Evolutionary conservation across 2,888 invertebrate genomes (phyloP), one percentile per base, ranked within the genome.

Genomic region (Neoitamus cyanurus): DNA sequence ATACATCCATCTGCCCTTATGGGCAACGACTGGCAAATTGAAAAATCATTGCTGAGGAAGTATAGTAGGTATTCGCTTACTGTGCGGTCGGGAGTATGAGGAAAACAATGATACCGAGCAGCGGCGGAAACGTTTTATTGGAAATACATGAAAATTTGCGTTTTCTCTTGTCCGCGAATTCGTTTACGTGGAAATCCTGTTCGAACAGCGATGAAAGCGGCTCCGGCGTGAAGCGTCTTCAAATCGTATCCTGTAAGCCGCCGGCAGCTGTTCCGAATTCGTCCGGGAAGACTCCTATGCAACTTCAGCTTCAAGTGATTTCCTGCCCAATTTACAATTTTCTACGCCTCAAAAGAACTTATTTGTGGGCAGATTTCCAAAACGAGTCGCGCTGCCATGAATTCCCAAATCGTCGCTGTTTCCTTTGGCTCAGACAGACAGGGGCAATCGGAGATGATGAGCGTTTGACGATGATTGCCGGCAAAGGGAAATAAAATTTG

Each of bases 311-410:
- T 82, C 37, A 82, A 82, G 28, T 9, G 82, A 82, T 82, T 82
- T 69, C 82, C 69, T 69, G 82, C 82, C 69, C 68, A 82, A 69
- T 82, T 82, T 82, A 69, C 82, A 82, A 82, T 82, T 82, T 82
- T 82, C 69, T 69, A 69, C 69, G 37, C 82, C 82, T 69, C 34
- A 68, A 82, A 69, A 37, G 69, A 82, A 34, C 25, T 82, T 82
- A 69, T 82, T 82, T 82, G 82, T 36, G 82, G 82, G 82, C 82
- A 82, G 82, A 82, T 82, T 69, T 82, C 82, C 82, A 82, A 82
- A 70, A 82, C 37, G 82, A 82, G 37, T 36, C 31, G 3, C 68
- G 69, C 37, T 69, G 25, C 68, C 28, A 48, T 82, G 37, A 82
- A 31, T 37, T 68, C 69, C 31, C 48, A n/a, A 31, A 69, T 36